Evolutionary conservation across 2,888 invertebrate species (phyloP).

Genomic region (Teleiodes luculella): DNA sequence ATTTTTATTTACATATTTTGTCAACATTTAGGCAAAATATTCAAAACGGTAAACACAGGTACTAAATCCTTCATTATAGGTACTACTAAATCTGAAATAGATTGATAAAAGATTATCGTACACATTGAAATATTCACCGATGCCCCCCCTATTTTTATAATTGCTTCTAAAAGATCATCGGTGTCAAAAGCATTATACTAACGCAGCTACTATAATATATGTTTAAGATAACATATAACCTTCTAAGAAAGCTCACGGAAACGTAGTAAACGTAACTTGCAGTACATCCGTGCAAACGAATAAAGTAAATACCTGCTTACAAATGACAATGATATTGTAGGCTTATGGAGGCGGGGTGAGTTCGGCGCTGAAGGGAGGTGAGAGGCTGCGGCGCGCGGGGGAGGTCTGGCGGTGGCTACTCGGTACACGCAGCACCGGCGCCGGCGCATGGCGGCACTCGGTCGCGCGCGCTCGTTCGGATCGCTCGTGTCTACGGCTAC

Average conservation of each 20-base stretch:
- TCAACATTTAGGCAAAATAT: too few relatives aligned
- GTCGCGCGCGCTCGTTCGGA: constrained; percentile 54
- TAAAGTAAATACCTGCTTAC: background rate
- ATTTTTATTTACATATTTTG: too few relatives aligned
- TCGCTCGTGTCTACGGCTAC: constrained; percentile 49
- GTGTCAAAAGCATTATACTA: too few relatives aligned
- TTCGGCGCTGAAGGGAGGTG: constrained; percentile 21
- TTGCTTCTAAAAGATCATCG: too few relatives aligned
- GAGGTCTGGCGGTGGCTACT: constrained; percentile 19
- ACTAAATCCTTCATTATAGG: too few relatives aligned
- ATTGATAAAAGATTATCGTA: too few relatives aligned
- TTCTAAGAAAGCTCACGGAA: background rate
- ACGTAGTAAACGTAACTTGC: background rate
- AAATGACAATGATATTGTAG: background rate
- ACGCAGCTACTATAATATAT: too few relatives aligned
- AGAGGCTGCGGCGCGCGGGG: constrained; percentile 19
- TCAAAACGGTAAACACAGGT: too few relatives aligned
- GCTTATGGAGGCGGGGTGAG: constrained; percentile 14
- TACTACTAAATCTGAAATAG: too few relatives aligned
- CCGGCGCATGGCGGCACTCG: constrained; percentile 46
- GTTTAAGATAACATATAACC: too few relatives aligned
- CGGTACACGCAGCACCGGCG: constrained; percentile 27
- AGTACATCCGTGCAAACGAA: background rate
- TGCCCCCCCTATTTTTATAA: too few relatives aligned
- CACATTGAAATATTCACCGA: too few relatives aligned